Evolutionary conservation across 1,140 invertebrate species (phyloP).

Genomic region (Drosophila sproati): DNA sequence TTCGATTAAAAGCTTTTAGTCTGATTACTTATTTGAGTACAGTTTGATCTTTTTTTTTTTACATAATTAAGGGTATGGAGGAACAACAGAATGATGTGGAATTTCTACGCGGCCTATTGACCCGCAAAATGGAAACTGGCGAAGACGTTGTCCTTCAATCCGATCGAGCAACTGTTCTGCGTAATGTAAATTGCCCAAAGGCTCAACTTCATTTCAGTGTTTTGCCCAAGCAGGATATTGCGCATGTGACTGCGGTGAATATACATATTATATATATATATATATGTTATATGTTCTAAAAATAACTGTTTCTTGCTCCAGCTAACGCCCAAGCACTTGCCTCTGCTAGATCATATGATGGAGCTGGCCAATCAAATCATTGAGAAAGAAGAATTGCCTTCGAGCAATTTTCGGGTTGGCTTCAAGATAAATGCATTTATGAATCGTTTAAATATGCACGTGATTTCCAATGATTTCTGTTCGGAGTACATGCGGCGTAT

Average conservation of each 20-base stretch:
- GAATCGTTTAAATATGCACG: conserved; percentile 63
- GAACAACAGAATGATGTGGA: not conserved
- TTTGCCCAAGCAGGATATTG: conserved; percentile 49
- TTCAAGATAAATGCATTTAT: conserved; percentile 58
- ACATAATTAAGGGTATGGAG: not conserved
- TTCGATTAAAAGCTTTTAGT: not conserved
- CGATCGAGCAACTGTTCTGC: conserved; percentile 55
- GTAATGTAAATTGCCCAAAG: conserved; percentile 37
- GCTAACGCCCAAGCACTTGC: conserved; percentile 51
- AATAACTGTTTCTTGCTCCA: not conserved
- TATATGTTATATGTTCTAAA: not conserved
- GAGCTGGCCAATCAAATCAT: conserved; percentile 58
- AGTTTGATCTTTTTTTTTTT: not conserved
- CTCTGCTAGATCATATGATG: conserved; percentile 61
- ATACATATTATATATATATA: not conserved
- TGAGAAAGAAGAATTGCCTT: conserved; percentile 31
- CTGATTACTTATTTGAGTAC: not conserved
- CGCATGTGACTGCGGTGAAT: conserved; percentile 46
- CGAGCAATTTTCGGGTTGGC: conserved; percentile 54
- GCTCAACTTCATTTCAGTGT: conserved; percentile 58
- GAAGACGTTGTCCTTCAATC: conserved; percentile 49
- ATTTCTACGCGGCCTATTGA: conserved; percentile 14
- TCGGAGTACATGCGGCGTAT: conserved; percentile 42
- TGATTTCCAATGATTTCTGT: conserved; percentile 59
- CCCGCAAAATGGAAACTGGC: conserved; percentile 33